Base-by-base conservation (phyloP, 2,888 invertebrate genomes). In the Patella ulyssiponensis region DNA sequence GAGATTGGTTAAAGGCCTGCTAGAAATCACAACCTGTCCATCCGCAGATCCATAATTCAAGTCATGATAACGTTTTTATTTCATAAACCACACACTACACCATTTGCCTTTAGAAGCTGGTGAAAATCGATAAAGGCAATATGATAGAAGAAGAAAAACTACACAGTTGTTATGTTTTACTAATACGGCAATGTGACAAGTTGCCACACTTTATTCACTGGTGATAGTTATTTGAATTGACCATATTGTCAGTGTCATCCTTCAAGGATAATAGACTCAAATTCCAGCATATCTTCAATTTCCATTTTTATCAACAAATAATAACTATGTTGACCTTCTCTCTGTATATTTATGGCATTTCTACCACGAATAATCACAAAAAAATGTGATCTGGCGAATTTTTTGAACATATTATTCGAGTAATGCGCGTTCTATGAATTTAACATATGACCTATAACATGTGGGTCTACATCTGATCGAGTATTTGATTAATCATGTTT, bases 1-100 rank as follows among this genome's bases (percentile, higher is more conserved):
- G 64, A 64, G 23, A 64, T 64, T 64, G 23, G 20, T 64, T 20
- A 64, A 64, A 20, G 23, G 64, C 20, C 64, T 64, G 64, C 20
- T 64, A 64, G 20, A 64, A 64, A 64, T 64, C 64, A 64, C 64
- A 64, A 64, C 64, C 64, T 64, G 64, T 64, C 64, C 64, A 23
- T 23, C 64, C 64, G 12, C 11, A 23, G 23, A 64, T 64, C 64
- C 23, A 64, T 64, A 64, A 64, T 64, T 64, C 23, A 64, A 23
- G 64, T 23, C 64, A 23, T 64, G 64, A 64, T 23, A 64, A 64
- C 64, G 64, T 64, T 64, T 64, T 64, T 64, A 64, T 64, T 64
- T 64, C 64, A 64, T 64, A 64, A 64, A 64, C 20, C 64, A 64
- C 64, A 12, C 64, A 64, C 64, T 23, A 23, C 23, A 64, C 64